Evolutionary conservation across 2,888 invertebrate species (phyloP).

Genomic region (Trachelus troglodyta): DNA sequence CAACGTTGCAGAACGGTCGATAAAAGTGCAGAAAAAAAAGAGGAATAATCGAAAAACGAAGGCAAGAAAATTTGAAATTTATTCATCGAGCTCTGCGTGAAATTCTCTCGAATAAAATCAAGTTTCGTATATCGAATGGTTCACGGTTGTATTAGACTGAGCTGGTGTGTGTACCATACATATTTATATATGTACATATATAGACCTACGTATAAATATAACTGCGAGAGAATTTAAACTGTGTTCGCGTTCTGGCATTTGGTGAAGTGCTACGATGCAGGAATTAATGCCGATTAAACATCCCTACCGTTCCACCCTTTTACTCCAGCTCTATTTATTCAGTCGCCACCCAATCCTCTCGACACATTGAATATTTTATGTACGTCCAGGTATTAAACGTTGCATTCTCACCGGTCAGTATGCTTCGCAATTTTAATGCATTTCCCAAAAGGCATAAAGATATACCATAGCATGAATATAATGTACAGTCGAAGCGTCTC

Average conservation of each 20-base stretch:
- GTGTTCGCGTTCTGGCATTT: neutral
- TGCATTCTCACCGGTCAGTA: neutral
- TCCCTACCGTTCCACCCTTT: neutral
- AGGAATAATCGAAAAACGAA: neutral
- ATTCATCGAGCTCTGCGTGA: neutral
- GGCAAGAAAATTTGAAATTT: neutral
- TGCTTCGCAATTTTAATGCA: neutral
- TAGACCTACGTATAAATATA: neutral
- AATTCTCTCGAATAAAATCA: neutral
- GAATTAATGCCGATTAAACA: constrained; percentile 7
- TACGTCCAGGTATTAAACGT: neutral
- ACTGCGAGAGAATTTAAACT: constrained; percentile 2
- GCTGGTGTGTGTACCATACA: neutral
- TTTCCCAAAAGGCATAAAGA: neutral
- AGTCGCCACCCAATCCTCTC: neutral
- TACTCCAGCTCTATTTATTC: neutral
- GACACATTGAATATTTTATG: neutral
- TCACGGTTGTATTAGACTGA: neutral
- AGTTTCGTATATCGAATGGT: neutral
- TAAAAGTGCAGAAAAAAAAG: neutral
- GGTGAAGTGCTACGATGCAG: neutral
- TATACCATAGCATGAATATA: neutral
- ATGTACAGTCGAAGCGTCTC: neutral
- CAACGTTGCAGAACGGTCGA: neutral
- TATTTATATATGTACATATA: neutral